A percentile compares a stretch with the other conserved stretches of the same genome.
These are phyloP conservation scores for Scortum barcoo DNA, from an alignment of 2,113 vertebrate species.

Conservation along the genomic window DNA sequence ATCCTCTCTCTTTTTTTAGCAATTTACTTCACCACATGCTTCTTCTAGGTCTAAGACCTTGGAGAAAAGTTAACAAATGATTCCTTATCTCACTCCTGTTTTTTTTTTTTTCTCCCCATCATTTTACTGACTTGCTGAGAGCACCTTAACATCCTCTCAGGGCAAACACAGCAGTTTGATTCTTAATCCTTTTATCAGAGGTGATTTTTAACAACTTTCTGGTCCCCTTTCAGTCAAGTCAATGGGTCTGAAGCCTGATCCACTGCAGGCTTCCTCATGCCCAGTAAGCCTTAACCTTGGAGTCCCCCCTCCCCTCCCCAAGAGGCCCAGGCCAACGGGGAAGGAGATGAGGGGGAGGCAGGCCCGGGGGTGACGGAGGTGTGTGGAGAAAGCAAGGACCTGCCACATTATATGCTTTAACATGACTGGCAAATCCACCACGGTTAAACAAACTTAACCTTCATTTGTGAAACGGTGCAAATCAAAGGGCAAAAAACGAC, in stretches of 20 bases:
- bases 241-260: constrained; percentile 70
- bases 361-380: constrained; percentile 67
- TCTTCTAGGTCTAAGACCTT: constrained; percentile 49
- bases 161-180: constrained; percentile 58
- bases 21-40: not conserved
- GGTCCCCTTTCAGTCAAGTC: constrained; percentile 58
- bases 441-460: constrained; percentile 99
- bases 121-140: constrained; percentile 6
- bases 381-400: constrained; percentile 83
- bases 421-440: constrained; percentile 96
- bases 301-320: constrained; percentile 61
- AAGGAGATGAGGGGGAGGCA: constrained; percentile 36
- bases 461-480: constrained; percentile 95
- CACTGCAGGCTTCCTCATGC: constrained; percentile 82
- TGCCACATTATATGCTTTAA: constrained; percentile 95
- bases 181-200: constrained; percentile 74
- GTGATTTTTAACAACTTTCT: constrained; percentile 77
- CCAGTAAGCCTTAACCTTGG: constrained; percentile 92
- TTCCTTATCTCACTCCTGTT: constrained; percentile 32
- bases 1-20: constrained; percentile 3
- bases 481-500: constrained; percentile 90
- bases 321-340: constrained; percentile 67
- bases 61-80: constrained; percentile 35
- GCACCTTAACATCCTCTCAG: constrained; percentile 18
- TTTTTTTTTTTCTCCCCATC: not conserved